Evolutionary conservation across 2,797 vertebrate species (phyloP).

Genomic region (Loris lydekkerianus): DNA sequence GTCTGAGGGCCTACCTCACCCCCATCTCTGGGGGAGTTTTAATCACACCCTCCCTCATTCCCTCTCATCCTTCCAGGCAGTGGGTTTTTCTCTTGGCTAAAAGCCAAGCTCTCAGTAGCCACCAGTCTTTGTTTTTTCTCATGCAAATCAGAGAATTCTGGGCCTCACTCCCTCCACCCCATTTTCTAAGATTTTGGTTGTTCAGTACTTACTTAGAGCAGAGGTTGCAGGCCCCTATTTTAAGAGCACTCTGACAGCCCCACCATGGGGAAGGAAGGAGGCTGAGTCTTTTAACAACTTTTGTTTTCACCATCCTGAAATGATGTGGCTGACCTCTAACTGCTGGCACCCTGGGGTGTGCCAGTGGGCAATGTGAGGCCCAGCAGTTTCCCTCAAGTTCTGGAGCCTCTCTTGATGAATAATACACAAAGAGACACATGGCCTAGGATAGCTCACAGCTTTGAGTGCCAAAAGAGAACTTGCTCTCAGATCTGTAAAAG

Average conservation of each 20-base stretch:
- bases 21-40: background rate
- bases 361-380: background rate
- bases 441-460: background rate
- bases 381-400: background rate
- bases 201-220: background rate
- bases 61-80: background rate
- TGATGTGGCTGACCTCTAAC: background rate
- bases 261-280: background rate
- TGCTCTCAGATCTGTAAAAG: background rate
- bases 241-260: background rate
- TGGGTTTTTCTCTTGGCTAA: conserved; percentile 41
- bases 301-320: background rate
- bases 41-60: no score
- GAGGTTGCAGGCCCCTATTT: background rate
- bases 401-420: background rate
- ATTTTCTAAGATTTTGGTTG: background rate
- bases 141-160: conserved; percentile 53
- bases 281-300: background rate
- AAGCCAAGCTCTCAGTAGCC: background rate
- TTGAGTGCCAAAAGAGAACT: background rate
- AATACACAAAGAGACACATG: background rate
- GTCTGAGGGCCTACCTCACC: background rate
- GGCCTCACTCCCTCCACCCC: background rate
- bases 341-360: background rate
- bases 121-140: conserved; percentile 62